Conservation (phyloP, 1,140 invertebrate species). For the Calliopsis andreniformis region DNA sequence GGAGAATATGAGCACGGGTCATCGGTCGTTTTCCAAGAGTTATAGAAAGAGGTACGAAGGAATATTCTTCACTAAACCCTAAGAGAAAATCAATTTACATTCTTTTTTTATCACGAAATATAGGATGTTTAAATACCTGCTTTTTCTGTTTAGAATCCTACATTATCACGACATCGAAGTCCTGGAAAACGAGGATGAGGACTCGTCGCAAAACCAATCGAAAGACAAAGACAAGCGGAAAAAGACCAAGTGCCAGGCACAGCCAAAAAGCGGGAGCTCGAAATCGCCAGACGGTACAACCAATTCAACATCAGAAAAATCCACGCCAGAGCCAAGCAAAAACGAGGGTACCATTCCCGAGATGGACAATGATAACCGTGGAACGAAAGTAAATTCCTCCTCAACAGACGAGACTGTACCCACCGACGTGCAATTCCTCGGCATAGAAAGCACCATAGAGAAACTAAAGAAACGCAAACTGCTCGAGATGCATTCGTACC, state of each 20-base stretch:
- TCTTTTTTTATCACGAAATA: too few relatives aligned
- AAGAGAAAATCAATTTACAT: background rate
- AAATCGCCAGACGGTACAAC: conserved; percentile 69
- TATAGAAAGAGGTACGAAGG: conserved; percentile 85
- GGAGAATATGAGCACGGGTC: conserved; percentile 81
- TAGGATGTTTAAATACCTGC: too few relatives aligned
- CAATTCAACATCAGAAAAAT: conserved; percentile 68
- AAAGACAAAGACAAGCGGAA: conserved; percentile 82
- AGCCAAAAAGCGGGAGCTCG: conserved; percentile 55
- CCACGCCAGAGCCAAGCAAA: conserved; percentile 68
- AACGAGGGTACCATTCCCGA: conserved; percentile 54
- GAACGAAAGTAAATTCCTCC: background rate
- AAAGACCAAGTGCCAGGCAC: conserved; percentile 74
- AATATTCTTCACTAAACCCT: background rate
- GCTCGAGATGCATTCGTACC: conserved; percentile 62
- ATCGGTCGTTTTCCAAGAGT: conserved; percentile 84
- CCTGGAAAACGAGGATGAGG: conserved; percentile 84
- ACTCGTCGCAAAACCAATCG: conserved; percentile 72
- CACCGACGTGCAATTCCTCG: conserved; percentile 65
- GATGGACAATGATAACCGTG: conserved; percentile 47
- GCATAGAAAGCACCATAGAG: conserved; percentile 76
- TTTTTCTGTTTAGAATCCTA: conserved; percentile 82
- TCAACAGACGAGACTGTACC: conserved; percentile 16
- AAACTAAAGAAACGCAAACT: conserved; percentile 79
- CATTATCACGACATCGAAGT: conserved; percentile 87